Evolutionary conservation across 2,888 invertebrate genomes (phyloP).

Genomic region (Baccha elongata): DNA sequence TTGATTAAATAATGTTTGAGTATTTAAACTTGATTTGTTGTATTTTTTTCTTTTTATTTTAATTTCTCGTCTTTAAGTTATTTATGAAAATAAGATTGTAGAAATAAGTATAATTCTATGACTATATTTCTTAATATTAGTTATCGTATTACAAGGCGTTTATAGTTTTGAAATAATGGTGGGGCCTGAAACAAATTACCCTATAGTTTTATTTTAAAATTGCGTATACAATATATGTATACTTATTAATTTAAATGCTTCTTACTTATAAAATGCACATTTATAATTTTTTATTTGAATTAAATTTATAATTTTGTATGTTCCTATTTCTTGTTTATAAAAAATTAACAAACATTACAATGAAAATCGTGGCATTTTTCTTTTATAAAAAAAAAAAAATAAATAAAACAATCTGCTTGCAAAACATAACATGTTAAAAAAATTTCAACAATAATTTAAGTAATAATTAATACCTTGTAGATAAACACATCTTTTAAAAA

Average conservation of each 20-base stretch:
- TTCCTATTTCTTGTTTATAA: constrained; percentile 21
- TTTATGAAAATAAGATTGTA: constrained; percentile 53
- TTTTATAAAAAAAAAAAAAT: too few species aligned
- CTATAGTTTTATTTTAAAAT: neutral
- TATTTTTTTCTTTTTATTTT: constrained; percentile 44
- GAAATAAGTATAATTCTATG: constrained; percentile 49
- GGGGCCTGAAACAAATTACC: neutral
- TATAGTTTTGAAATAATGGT: neutral
- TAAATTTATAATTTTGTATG: constrained; percentile 29
- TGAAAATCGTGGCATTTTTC: too few species aligned
- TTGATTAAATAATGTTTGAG: constrained; percentile 7
- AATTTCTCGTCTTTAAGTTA: constrained; percentile 60
- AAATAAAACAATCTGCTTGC: too few species aligned
- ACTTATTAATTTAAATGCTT: constrained; percentile 5
- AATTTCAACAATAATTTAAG: too few species aligned
- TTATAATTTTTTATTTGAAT: constrained; percentile 2
- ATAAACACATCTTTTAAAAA: too few species aligned
- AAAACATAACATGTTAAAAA: too few species aligned
- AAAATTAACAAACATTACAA: too few species aligned
- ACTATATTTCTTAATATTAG: constrained; percentile 46
- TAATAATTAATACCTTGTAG: too few species aligned
- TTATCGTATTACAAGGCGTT: constrained; percentile 23
- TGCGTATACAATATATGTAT: neutral
- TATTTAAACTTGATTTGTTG: constrained; percentile 45
- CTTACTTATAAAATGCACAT: constrained; percentile 12